Conservation (phyloP, 2,113 vertebrate species). For the Uropsilus gracilis region DNA sequence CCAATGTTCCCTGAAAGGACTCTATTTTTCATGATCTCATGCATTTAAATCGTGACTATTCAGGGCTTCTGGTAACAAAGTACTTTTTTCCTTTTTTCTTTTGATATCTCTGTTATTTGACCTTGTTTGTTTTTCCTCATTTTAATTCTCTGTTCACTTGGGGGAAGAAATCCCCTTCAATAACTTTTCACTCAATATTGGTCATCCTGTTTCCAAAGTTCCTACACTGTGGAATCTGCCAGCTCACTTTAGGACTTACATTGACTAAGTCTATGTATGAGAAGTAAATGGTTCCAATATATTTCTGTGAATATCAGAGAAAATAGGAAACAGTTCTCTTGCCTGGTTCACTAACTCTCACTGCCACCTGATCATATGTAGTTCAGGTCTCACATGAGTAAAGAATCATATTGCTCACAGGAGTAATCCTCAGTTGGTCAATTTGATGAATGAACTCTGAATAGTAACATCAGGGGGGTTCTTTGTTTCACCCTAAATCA, state of each 20-base stretch:
- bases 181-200: slow-evolving; percentile 9
- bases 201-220: not conserved
- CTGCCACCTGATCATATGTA: not conserved
- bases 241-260: not conserved
- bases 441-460: too few relatives aligned
- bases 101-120: not conserved
- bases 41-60: not conserved
- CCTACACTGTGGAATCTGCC: not conserved
- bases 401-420: not conserved
- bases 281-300: not conserved
- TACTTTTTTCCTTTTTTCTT: not conserved
- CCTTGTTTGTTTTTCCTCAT: not conserved
- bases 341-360: not conserved
- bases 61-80: not conserved
- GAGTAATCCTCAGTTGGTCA: not conserved
- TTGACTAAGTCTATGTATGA: not conserved
- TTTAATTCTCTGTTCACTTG: slow-evolving; percentile 18
- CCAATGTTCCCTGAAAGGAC: not conserved
- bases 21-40: not conserved
- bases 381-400: not conserved
- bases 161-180: not conserved
- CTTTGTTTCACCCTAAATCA: not conserved
- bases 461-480: not conserved
- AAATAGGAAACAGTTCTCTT: not conserved
- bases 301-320: not conserved